A percentile compares a stretch with the other conserved stretches of the same genome.
Evolutionary conservation across 2,888 invertebrate species (phyloP).

Genomic region (Drosophila barbarae): DNA sequence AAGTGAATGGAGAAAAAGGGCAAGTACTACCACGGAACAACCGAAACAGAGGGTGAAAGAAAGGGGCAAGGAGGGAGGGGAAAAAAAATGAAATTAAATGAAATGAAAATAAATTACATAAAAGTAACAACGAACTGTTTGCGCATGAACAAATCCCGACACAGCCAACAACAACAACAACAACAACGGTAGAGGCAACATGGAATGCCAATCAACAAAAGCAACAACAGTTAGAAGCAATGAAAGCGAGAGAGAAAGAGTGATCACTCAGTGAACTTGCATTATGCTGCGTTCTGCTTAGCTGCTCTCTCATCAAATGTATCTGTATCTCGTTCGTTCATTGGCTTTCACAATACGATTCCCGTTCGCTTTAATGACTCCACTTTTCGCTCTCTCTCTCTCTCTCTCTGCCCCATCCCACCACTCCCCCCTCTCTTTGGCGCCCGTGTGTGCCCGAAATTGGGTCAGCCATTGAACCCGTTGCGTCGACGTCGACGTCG

Average conservation of each 20-base stretch:
- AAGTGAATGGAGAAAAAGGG: constrained; percentile 56
- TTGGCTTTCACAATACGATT: constrained; percentile 66
- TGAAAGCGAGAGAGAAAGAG: constrained; percentile 25
- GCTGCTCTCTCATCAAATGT: constrained; percentile 19
- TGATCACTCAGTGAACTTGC: constrained; percentile 42
- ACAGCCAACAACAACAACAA: constrained; percentile 7
- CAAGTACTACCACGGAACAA: constrained; percentile 24
- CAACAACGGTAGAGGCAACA: constrained; percentile 14
- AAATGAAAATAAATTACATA: constrained; percentile 71
- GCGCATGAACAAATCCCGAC: constrained; percentile 63
- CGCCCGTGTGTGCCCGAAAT: constrained; percentile 69
- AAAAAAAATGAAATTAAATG: constrained; percentile 50
- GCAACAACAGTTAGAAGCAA: constrained; percentile 42
- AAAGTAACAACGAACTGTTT: constrained; percentile 74
- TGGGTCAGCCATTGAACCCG: constrained; percentile 80
- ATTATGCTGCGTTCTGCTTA: constrained; percentile 44
- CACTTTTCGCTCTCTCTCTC: constrained; percentile 27
- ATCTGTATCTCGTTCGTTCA: constrained; percentile 21
- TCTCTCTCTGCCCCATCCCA: constrained; percentile 5
- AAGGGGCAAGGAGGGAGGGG: constrained; percentile 23
- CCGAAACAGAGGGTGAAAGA: constrained; percentile 8
- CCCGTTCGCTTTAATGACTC: constrained; percentile 54
- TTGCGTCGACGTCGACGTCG: constrained; percentile 65
- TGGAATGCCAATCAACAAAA: constrained; percentile 32
- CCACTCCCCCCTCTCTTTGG: constrained; percentile 34